Percentiles rank a stretch among this genome's conserved stretches.
These are phyloP conservation scores for Papilio polytes DNA, from an alignment of 1,140 invertebrate species.

Conservation along the genomic window DNA sequence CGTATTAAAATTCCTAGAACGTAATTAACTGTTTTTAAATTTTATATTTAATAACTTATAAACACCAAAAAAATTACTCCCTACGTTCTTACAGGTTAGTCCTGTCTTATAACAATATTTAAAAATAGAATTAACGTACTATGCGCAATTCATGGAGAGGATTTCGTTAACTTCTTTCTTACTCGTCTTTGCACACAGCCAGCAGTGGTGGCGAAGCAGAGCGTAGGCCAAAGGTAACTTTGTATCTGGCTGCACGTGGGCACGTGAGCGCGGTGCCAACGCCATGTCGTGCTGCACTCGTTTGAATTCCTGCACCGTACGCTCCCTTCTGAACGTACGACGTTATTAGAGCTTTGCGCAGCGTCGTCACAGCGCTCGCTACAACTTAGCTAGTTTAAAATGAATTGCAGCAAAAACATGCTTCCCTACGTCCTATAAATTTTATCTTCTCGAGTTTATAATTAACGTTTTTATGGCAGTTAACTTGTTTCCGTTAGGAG, in stretches of 20 bases:
- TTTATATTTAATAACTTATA: background rate
- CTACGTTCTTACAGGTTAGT: background rate
- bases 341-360: constrained; percentile 64
- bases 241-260: constrained; percentile 59
- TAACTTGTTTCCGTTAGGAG: constrained; percentile 10
- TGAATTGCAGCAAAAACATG: constrained; percentile 40
- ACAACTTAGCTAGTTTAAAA: constrained; percentile 32
- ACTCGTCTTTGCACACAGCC: constrained; percentile 29
- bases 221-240: constrained; percentile 54
- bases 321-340: constrained; percentile 54
- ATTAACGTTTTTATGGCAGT: constrained; percentile 28
- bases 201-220: constrained; percentile 45
- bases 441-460: constrained; percentile 30
- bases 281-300: constrained; percentile 50
- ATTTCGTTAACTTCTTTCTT: background rate
- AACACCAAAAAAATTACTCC: background rate
- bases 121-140: background rate
- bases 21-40: too few species aligned
- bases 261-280: constrained; percentile 62
- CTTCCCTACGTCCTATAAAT: constrained; percentile 9
- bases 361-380: constrained; percentile 42
- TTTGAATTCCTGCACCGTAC: constrained; percentile 62
- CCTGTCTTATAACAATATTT: too few species aligned
- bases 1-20: too few species aligned
- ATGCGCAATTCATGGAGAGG: background rate